phyloP scores from a whole-genome alignment of 2,797 vertebrate genomes.

The Rhinoraja longicauda region DNA sequence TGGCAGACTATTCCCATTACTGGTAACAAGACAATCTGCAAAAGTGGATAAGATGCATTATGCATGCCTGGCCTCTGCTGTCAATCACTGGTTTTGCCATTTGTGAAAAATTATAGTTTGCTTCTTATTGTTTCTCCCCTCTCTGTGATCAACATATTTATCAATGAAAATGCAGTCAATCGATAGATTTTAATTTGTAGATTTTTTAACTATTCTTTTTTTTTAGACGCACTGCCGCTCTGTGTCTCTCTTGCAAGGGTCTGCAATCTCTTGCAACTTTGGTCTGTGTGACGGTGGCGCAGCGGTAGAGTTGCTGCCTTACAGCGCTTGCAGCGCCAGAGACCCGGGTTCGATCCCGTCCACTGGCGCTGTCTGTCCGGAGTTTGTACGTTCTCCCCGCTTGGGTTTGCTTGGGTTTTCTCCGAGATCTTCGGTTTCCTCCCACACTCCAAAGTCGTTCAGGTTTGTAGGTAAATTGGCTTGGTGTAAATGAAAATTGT shows the following conservation, averaged over 20 bases:
- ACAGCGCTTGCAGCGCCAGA: too few relatives aligned
- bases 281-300: neutral
- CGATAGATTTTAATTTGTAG: slow-evolving; percentile 21
- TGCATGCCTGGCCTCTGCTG: slow-evolving; percentile 37
- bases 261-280: neutral
- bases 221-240: neutral
- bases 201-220: neutral
- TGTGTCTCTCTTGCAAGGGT: neutral
- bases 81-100: slow-evolving; percentile 38
- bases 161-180: slow-evolving; percentile 11
- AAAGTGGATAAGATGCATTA: slow-evolving; percentile 39
- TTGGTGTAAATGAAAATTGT: too few relatives aligned
- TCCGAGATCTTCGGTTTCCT: too few relatives aligned
- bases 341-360: too few relatives aligned
- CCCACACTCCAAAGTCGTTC: too few relatives aligned
- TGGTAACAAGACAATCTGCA: slow-evolving; percentile 38
- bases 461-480: too few relatives aligned
- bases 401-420: too few relatives aligned
- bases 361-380: too few relatives aligned
- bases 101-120: slow-evolving; percentile 39
- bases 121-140: slow-evolving; percentile 15
- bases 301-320: too few relatives aligned
- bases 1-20: slow-evolving; percentile 39
- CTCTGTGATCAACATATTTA: slow-evolving; percentile 34
- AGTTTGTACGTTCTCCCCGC: too few relatives aligned